Base-by-base conservation (phyloP, 2,797 vertebrate genomes). In the Channallabes apus region DNA sequence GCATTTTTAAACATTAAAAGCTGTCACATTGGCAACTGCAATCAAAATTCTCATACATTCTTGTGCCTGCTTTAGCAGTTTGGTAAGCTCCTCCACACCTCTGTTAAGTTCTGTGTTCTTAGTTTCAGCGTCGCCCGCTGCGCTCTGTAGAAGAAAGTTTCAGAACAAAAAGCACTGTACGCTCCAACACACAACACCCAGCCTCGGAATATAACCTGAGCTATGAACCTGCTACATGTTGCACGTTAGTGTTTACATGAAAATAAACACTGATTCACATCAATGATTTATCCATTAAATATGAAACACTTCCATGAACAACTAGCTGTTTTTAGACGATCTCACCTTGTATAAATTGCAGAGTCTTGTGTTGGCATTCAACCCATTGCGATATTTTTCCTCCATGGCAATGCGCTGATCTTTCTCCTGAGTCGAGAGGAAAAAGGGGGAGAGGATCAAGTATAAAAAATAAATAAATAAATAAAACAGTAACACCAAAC, bases 291-390 rank as follows among this genome's bases (percentile, higher is more conserved):
- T 75, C 11, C 0, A 0, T 59, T 59, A 24, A 20, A 35, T 24
- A 35, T 58, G 0, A 35, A 76, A 4, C 41, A 61, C 2, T 38
- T 41, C 32, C 7, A 78, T 59, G 4, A 38, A 77, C 11, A 29
- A 3, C 68, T 35, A 18, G 5, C 1, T n/a, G 38, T 38, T 38
- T 82, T 24, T 17, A 8, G 29, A 62, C 22, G 22, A n/a, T 86
- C 90, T 90, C 89, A 98, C 98, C 96, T 99, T 99, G 90, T 99
- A 99, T 0, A 99, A 94, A 58, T 97, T 97, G 80, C 96, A 97
- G 32, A 99, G 94, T 86, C 98, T 98, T 58, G 97, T 92, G 76
- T 98, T 96, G 54, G 98, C 97, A 77, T 97, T 99, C 86, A 99
- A 93, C 86, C 99, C 98, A 89, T 96, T 98, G 82, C 96, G 95